Conservation (phyloP, 1,140 invertebrate genomes). For the Drosophila persimilis region DNA sequence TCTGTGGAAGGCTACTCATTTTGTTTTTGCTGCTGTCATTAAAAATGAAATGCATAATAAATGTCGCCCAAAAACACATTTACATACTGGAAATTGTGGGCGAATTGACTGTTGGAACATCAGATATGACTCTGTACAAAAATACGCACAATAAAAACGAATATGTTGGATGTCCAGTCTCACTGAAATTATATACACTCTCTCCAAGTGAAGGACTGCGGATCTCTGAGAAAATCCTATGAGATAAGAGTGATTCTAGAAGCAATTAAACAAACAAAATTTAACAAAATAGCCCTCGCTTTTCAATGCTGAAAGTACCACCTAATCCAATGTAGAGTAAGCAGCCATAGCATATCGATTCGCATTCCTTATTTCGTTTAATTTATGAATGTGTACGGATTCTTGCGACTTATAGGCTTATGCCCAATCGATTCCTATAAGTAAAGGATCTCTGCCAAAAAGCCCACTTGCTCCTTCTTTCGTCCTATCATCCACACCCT, state of each 20-base stretch:
- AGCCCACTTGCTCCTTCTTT: too few relatives aligned
- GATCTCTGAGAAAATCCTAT: too few relatives aligned
- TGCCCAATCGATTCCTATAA: constrained; percentile 6
- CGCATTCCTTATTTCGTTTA: constrained; percentile 16
- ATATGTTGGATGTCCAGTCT: constrained; percentile 4
- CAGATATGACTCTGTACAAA: constrained; percentile 14
- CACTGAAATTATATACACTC: too few relatives aligned
- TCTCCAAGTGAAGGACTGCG: too few relatives aligned
- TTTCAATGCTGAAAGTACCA: too few relatives aligned
- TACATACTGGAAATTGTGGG: constrained; percentile 14
- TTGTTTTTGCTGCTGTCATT: constrained; percentile 14
- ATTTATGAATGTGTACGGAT: constrained; percentile 13
- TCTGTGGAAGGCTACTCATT: too few relatives aligned
- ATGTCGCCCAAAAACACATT: constrained; percentile 21
- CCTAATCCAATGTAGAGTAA: neutral
- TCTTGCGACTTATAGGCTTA: constrained; percentile 6
- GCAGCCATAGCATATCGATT: neutral
- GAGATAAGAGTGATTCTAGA: too few relatives aligned
- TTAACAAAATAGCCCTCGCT: too few relatives aligned
- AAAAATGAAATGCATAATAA: constrained; percentile 37
- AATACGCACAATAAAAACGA: neutral
- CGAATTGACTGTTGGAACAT: constrained; percentile 5
- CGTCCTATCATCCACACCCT: neutral
- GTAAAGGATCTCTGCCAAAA: neutral
- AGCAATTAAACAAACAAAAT: too few relatives aligned